Evolutionary conservation across 2,797 vertebrate genomes (phyloP).

Genomic region (Sebastes baramenuke): DNA sequence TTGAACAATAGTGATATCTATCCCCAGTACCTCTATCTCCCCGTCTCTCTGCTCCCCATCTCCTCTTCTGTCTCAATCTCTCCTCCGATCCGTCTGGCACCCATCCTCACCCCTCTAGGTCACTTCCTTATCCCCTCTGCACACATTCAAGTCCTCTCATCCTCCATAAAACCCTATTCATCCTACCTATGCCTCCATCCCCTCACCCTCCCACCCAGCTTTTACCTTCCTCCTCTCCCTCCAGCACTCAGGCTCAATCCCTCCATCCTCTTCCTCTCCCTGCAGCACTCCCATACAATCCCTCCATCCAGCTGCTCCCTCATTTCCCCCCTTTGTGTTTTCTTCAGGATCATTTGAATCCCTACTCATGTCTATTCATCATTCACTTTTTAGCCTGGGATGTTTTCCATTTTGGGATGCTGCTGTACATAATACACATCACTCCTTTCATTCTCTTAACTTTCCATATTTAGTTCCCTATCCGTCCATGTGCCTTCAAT

Average conservation of each 20-base stretch:
- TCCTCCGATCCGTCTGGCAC: conserved; percentile 65
- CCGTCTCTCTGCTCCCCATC: conserved; percentile 27
- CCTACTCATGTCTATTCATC: conserved; percentile 15
- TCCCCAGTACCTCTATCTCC: conserved; percentile 41
- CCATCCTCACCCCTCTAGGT: conserved; percentile 53
- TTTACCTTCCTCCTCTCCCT: conserved; percentile 39
- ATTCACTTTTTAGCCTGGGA: conserved; percentile 8
- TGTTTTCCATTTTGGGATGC: conserved; percentile 6
- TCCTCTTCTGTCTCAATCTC: conserved; percentile 55
- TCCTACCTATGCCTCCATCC: conserved; percentile 48
- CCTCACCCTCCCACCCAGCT: conserved; percentile 15
- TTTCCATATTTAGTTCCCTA: conserved; percentile 16
- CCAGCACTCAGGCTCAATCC: conserved; percentile 20
- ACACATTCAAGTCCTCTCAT: conserved; percentile 57
- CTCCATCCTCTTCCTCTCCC: conserved; percentile 9
- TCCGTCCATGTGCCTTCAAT: neutral
- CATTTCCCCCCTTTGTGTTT: conserved; percentile 13
- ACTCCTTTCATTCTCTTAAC: neutral
- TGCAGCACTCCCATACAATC: conserved; percentile 24
- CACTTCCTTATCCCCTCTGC: conserved; percentile 68
- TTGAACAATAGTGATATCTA: conserved; percentile 52
- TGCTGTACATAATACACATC: neutral
- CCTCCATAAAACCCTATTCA: conserved; percentile 60
- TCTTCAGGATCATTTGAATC: conserved; percentile 31
- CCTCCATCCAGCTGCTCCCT: conserved; percentile 48